Evolutionary conservation across 2,888 invertebrate species (phyloP).

Genomic region (Antheraea yamamai): DNA sequence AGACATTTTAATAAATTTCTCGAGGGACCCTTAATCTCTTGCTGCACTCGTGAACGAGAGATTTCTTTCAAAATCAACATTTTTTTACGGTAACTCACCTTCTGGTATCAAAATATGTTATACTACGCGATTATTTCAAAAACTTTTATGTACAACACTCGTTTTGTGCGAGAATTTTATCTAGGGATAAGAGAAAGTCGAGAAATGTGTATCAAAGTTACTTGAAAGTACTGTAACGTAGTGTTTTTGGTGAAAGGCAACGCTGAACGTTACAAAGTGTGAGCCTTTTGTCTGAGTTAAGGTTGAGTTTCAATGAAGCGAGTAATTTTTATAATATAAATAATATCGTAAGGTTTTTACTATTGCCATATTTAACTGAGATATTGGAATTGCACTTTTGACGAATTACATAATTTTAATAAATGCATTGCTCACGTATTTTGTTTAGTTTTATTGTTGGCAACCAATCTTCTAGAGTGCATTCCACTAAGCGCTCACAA

Average conservation of each 20-base stretch:
- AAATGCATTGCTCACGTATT: too few species aligned
- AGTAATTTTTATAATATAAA: constrained; percentile 23
- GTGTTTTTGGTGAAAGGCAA: constrained; percentile 55
- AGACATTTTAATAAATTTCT: not conserved
- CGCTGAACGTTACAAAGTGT: constrained; percentile 80
- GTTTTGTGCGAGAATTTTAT: constrained; percentile 15
- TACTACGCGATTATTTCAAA: constrained; percentile 45
- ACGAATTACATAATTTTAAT: too few species aligned
- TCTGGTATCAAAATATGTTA: constrained; percentile 42
- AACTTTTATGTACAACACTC: constrained; percentile 40
- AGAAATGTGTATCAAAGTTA: constrained; percentile 46
- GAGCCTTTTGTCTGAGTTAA: constrained; percentile 78
- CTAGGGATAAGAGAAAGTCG: constrained; percentile 1
- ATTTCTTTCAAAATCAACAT: constrained; percentile 63
- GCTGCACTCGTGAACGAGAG: constrained; percentile 65
- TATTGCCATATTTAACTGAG: not conserved
- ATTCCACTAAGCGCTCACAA: too few species aligned
- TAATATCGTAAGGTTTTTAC: too few species aligned
- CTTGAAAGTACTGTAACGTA: constrained; percentile 21
- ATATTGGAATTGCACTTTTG: not conserved
- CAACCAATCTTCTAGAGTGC: too few species aligned
- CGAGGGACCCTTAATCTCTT: constrained; percentile 26
- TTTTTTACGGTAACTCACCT: constrained; percentile 61
- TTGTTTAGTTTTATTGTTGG: too few species aligned
- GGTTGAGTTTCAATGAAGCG: constrained; percentile 45